Evolutionary conservation across 2,797 vertebrate species (phyloP).

Genomic region (Onychomys torridus): DNA sequence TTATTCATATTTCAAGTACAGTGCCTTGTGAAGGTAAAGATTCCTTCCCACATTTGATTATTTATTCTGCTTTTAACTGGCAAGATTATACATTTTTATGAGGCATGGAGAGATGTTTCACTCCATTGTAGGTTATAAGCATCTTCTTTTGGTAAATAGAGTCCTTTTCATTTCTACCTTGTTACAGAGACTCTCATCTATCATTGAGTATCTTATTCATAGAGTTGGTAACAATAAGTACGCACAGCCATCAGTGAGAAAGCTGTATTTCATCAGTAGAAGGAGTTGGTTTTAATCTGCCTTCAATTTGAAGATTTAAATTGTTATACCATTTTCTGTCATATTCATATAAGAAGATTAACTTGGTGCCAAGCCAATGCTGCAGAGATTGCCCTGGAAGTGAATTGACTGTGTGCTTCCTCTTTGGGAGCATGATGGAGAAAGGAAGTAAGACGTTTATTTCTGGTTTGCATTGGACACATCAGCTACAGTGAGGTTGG

Average conservation of each 20-base stretch:
- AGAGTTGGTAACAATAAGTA: background rate
- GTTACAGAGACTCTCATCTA: background rate
- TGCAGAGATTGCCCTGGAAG: background rate
- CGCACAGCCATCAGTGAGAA: background rate
- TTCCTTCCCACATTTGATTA: slow-evolving; percentile 10
- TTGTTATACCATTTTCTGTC: background rate
- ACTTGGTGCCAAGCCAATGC: background rate
- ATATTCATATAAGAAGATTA: background rate
- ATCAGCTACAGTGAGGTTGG: too few species aligned
- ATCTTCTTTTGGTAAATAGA: background rate
- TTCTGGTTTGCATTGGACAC: too few species aligned
- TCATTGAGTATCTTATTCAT: background rate
- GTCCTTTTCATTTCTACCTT: slow-evolving; percentile 14
- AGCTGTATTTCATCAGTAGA: background rate
- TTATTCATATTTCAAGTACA: slow-evolving; percentile 29
- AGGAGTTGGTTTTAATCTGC: background rate
- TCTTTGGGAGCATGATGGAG: background rate
- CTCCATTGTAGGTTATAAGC: background rate
- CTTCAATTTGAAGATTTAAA: background rate
- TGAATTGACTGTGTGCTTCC: background rate
- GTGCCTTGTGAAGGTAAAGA: background rate
- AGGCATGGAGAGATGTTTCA: background rate
- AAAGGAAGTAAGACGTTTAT: background rate
- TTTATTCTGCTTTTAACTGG: background rate
- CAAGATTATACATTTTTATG: background rate